Evolutionary conservation across 2,113 vertebrate species (phyloP).

Genomic region (Ceyx margarethae): DNA sequence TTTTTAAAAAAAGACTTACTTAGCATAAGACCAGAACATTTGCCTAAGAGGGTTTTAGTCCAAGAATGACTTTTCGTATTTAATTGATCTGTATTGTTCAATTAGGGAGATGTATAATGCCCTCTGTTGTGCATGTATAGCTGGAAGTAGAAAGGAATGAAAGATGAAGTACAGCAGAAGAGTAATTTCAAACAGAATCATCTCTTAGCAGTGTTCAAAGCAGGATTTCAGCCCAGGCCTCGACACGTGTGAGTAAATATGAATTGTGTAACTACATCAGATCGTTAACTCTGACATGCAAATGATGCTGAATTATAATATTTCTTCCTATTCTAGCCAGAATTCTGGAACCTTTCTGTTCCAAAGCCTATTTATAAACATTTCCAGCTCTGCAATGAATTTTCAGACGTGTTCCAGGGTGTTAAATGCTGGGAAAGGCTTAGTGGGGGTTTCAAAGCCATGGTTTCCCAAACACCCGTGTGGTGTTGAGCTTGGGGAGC

Average conservation of each 20-base stretch:
- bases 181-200: not conserved
- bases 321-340: conserved; percentile 22
- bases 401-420: not conserved
- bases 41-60: conserved; percentile 41
- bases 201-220: not conserved
- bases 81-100: conserved; percentile 22
- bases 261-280: not conserved
- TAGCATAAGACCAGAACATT: conserved; percentile 31
- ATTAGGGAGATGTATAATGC: conserved; percentile 6
- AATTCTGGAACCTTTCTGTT: not conserved
- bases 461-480: rapidly evolving
- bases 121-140: conserved; percentile 23
- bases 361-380: not conserved
- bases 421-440: not conserved
- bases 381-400: not conserved
- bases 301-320: not conserved
- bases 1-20: not conserved
- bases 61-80: not conserved
- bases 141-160: conserved; percentile 17
- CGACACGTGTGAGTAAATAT: not conserved
- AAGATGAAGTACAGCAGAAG: not conserved
- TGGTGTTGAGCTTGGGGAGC: not conserved
- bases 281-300: not conserved
- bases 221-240: not conserved
- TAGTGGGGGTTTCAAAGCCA: not conserved